A percentile compares a stretch with the other conserved stretches of the same genome.
These are phyloP conservation scores for Drosophila algonquin DNA, from an alignment of 2,888 invertebrate species.

Conservation along the genomic window DNA sequence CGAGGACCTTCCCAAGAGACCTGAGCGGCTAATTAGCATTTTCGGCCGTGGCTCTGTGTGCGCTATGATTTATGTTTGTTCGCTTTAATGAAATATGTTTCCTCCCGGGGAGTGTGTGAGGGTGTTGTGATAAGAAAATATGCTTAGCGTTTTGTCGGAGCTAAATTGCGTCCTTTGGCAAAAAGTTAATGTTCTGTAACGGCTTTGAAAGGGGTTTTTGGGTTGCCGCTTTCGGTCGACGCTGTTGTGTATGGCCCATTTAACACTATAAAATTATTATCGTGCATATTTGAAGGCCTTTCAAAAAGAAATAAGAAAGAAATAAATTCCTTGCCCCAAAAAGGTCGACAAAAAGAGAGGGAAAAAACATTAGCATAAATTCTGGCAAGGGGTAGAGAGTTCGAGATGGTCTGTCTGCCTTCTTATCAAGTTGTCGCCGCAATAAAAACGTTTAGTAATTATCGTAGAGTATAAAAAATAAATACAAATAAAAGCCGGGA, in stretches of 20 bases:
- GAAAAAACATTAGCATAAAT: conserved; percentile 66
- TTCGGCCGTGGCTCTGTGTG: conserved; percentile 7
- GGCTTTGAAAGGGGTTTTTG: conserved; percentile 58
- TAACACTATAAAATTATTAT: conserved; percentile 79
- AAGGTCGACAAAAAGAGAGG: conserved; percentile 27
- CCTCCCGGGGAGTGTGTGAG: conserved; percentile 34
- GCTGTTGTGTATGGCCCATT: conserved; percentile 58
- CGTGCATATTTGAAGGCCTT: conserved; percentile 53
- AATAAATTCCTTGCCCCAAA: conserved; percentile 19
- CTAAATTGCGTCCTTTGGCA: conserved; percentile 59
- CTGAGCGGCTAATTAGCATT: conserved; percentile 66
- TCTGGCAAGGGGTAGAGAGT: conserved; percentile 14
- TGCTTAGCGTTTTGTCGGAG: conserved; percentile 54
- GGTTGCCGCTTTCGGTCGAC: conserved; percentile 6
- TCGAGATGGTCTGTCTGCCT: conserved; percentile 3
- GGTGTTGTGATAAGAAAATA: conserved; percentile 69
- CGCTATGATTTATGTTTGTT: conserved; percentile 60
- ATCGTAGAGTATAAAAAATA: conserved; percentile 49
- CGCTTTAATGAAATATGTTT: conserved; percentile 63
- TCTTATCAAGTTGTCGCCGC: conserved; percentile 64
- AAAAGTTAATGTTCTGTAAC: conserved; percentile 74
- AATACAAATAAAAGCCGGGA: conserved; percentile 23
- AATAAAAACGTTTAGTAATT: conserved; percentile 77
- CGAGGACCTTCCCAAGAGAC: conserved; percentile 20
- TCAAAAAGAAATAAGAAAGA: conserved; percentile 4